Base-by-base conservation (phyloP, 1,140 invertebrate genomes). In the Drosophila mojavensis region DNA sequence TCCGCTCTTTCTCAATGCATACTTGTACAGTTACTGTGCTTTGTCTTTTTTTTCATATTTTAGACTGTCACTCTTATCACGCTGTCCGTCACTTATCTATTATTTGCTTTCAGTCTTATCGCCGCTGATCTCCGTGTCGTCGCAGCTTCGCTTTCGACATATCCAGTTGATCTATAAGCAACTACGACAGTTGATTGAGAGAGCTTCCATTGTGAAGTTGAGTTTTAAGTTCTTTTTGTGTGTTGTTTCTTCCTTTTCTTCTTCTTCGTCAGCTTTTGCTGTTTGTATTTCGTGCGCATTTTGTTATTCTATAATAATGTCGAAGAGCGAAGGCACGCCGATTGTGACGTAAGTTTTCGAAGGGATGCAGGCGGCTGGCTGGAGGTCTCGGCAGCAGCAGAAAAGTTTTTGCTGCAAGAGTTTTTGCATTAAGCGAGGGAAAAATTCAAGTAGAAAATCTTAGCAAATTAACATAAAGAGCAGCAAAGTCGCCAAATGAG, bases 311-410 rank as follows among this genome's bases (percentile, higher is more conserved):
- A 10, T 5, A 20, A 62, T 39, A 58, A 89, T 90, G 85, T 68
- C 75, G 24, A 75, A 75, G 55, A 91, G 63, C 55, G 90, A 91
- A 70, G 85, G 81, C 54, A 91, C 85, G 26, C 90, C 90, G 53
- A 84, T 91, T 76, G 83, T 82, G 30, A 88, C 75, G 90, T 91
- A 81, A 91, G 90, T 88, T 59, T 15, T 13, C n/a, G 7, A n/a
- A 15, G 28, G 47, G 39, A 26, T 9, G 56, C 20, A 39, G 33
- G 33, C 33, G 36, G 36, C 36, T 47, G 36, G 36, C 10, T 47
- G 28, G 20, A 24, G 20, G 20, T 24, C 20, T 2, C 43, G 10
- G 39, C 7, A 43, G 15, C 11, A 5, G 43, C 39, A 28, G 24
- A 39, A 56, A 56, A 20, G 28, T 61, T 61, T 61, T 54, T 36